Conservation (phyloP, 2,113 vertebrate genomes). For the Lonchura striata region DNA sequence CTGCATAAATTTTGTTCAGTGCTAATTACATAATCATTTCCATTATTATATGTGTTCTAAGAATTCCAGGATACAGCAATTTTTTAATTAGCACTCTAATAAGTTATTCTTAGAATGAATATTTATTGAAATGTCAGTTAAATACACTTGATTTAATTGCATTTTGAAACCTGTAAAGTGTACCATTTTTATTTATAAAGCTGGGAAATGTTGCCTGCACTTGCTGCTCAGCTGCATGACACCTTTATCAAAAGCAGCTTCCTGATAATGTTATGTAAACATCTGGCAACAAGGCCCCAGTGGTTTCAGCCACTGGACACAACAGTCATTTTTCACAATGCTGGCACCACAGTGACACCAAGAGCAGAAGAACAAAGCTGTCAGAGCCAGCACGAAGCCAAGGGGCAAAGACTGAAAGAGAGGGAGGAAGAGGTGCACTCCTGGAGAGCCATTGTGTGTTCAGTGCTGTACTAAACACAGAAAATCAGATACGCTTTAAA, state of each 20-base stretch:
- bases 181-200: background rate
- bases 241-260: background rate
- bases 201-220: background rate
- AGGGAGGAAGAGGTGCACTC: background rate
- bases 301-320: background rate
- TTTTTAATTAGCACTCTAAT: background rate
- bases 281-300: background rate
- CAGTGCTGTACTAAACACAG: background rate
- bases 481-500: background rate
- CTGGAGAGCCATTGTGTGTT: background rate
- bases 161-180: background rate
- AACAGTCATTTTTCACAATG: background rate
- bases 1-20: background rate
- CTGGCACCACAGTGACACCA: background rate
- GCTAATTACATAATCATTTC: background rate
- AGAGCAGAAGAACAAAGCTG: background rate
- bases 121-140: background rate
- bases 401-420: background rate
- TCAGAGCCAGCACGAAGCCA: background rate
- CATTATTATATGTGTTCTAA: background rate
- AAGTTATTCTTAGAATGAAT: background rate
- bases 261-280: accelerated
- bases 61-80: background rate
- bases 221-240: background rate
- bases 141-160: background rate